These are phyloP conservation scores for Hycleus phaleratus DNA, from an alignment of 1,140 invertebrate species.

Conservation along the genomic window DNA sequence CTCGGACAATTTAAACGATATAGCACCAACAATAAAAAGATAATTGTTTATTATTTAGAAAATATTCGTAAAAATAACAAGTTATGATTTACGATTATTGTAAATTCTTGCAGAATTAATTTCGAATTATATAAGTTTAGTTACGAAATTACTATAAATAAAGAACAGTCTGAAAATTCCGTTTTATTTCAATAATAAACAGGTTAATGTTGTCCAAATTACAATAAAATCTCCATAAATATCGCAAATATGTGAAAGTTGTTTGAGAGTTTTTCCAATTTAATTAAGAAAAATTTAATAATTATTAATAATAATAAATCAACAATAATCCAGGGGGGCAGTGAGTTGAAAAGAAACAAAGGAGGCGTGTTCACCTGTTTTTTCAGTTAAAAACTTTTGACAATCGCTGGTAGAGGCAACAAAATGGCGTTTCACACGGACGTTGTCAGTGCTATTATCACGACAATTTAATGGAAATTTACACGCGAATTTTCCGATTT, in stretches of 20 bases:
- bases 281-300: not conserved
- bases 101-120: not conserved
- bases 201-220: too few species aligned
- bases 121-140: not conserved
- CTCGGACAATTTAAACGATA: conserved; percentile 28
- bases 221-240: too few species aligned
- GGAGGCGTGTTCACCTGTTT: not conserved
- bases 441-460: too few species aligned
- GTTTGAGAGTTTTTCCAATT: too few species aligned
- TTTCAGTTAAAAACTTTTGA: not conserved
- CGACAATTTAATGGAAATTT: too few species aligned
- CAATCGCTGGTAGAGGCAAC: not conserved
- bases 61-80: not conserved
- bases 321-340: not conserved
- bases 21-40: not conserved
- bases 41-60: not conserved
- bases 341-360: not conserved
- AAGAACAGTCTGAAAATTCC: not conserved
- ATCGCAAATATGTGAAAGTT: too few species aligned
- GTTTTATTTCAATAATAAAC: too few species aligned
- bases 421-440: not conserved
- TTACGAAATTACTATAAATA: not conserved
- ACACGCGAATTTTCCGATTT: too few species aligned
- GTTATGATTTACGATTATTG: not conserved
- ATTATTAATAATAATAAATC: not conserved